Evolutionary conservation across 2,888 invertebrate species (phyloP).

Genomic region (Carcina quercana): DNA sequence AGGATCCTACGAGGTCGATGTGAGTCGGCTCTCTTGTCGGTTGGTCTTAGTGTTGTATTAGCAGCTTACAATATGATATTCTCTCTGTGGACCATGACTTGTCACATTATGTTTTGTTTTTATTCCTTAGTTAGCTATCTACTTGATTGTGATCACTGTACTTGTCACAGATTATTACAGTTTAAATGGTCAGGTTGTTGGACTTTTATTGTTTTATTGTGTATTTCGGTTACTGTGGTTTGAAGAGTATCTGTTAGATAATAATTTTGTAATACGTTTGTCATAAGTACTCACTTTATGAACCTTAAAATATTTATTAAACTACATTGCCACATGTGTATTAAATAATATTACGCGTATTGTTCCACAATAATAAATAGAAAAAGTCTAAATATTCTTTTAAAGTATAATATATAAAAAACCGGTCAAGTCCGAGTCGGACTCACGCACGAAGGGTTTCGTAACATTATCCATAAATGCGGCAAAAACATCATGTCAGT

Average conservation of each 20-base stretch:
- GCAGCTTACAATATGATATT: slow-evolving; percentile 51
- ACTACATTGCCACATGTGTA: too few relatives aligned
- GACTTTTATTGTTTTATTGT: neutral
- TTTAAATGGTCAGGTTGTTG: slow-evolving; percentile 11
- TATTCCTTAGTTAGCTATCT: slow-evolving; percentile 13
- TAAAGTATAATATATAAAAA: too few relatives aligned
- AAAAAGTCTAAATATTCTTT: too few relatives aligned
- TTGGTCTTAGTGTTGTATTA: slow-evolving; percentile 48
- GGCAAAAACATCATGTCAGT: too few relatives aligned
- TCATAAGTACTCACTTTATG: too few relatives aligned
- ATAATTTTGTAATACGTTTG: neutral
- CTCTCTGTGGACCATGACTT: slow-evolving; percentile 42
- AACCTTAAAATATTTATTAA: too few relatives aligned
- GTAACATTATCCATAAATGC: too few relatives aligned
- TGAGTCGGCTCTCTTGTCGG: slow-evolving; percentile 65
- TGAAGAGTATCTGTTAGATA: neutral
- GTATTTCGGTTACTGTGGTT: neutral
- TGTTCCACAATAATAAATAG: too few relatives aligned
- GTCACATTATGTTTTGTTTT: slow-evolving; percentile 27
- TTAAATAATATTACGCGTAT: too few relatives aligned
- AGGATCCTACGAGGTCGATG: slow-evolving; percentile 16
- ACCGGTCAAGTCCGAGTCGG: too few relatives aligned
- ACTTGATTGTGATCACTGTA: slow-evolving; percentile 15
- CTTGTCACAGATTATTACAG: slow-evolving; percentile 18
- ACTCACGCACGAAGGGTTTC: too few relatives aligned